Percentiles rank a stretch among this genome's conserved stretches.
phyloP scores from a whole-genome alignment of 2,888 invertebrate genomes.

The Agelastica alni region DNA sequence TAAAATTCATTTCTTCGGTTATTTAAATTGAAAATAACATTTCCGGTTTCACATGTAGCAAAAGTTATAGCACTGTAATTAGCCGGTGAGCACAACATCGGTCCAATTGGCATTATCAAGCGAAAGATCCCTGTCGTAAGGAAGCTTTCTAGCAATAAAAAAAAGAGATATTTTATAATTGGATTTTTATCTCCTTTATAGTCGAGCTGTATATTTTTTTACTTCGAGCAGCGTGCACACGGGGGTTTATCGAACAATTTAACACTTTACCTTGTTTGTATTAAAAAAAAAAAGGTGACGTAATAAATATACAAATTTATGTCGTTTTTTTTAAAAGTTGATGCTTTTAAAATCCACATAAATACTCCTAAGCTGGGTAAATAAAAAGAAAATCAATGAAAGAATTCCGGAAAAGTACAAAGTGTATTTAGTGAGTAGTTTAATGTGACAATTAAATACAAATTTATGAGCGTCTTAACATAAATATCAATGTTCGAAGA shows the following conservation, averaged over 20 bases:
- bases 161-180: constrained; percentile 24
- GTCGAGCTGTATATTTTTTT: constrained; percentile 3
- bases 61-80: constrained; percentile 53
- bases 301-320: too few relatives aligned
- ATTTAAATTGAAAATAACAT: not conserved
- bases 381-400: too few relatives aligned
- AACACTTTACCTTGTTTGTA: too few relatives aligned
- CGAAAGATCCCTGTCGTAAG: constrained; percentile 38
- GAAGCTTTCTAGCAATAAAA: not conserved
- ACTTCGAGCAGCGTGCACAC: too few relatives aligned
- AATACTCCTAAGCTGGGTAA: too few relatives aligned
- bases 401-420: too few relatives aligned
- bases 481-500: constrained; percentile 51
- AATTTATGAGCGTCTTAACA: constrained; percentile 49
- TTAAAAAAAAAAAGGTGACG: too few relatives aligned
- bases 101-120: constrained; percentile 40
- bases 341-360: too few relatives aligned
- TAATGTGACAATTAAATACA: constrained; percentile 48
- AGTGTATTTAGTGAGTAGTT: constrained; percentile 31
- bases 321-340: too few relatives aligned
- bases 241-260: too few relatives aligned
- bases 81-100: constrained; percentile 45
- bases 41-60: constrained; percentile 15
- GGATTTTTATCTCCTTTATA: constrained; percentile 31
- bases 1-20: too few relatives aligned